Evolutionary conservation across 2,888 invertebrate species (phyloP), one percentile per base, ranked within the genome.

Genomic region (Nomada hirtipes): DNA sequence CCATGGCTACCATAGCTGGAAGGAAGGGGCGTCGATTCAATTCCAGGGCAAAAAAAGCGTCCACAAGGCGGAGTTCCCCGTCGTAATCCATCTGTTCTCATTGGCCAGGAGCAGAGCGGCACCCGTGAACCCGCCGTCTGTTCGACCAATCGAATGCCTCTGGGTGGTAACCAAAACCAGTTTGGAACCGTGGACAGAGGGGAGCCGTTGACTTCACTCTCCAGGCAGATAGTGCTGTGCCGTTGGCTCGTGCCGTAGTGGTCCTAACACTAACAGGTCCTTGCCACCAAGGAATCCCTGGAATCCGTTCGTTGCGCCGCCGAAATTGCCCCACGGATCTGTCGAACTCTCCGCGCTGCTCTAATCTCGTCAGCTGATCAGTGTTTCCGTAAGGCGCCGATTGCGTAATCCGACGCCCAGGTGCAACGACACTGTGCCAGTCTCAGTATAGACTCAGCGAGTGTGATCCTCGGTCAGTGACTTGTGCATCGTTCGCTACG

Each of bases 171-270:
- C 90, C 87, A 64, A 87, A 90, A 91, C 92, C 88, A 91, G 91
- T 93, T 89, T 79, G 83, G 76, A 77, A 86, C 73, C 79, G 85
- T 71, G 82, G 79, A 88, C 88, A 89, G 89, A 89, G 93, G 91
- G 92, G 91, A 91, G 91, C 88, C 91, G 88, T 90, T 89, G 89
- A 89, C 90, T 90, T 87, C 89, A 87, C 85, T 89, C 89, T 89
- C 86, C 80, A 82, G 89, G 87, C 93, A 94, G 93, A 94, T 93
- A 93, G 93, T 93, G 91, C 89, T 92, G 93, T 92, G 93, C 93
- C 93, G 93, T 93, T 93, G 93, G 91, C 92, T 92, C 93, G 92
- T 91, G 92, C 90, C 92, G 92, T 90, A 90, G 90, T 91, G 91
- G 90, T 91, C 88, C 90, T 86, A 87, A 90, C 88, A 89, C 86